Evolutionary conservation across 2,797 vertebrate species (phyloP), one percentile per base, ranked within the genome.

Genomic region (Emydoidea blandingii): DNA sequence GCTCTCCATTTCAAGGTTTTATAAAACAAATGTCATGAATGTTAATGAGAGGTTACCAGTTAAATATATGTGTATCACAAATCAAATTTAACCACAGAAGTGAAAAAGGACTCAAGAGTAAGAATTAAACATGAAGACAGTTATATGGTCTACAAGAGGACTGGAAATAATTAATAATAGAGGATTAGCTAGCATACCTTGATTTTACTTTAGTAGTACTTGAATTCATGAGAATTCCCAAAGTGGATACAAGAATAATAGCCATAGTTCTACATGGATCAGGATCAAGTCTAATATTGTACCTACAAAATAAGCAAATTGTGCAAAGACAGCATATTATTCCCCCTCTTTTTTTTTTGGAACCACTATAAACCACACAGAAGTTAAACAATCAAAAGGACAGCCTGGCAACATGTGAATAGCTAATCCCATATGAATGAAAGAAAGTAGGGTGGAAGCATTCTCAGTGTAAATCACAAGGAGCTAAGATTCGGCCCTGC

Each of bases 181-280:
- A 91, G 37, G 27, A 92, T 29, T 18, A 56, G 54, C 47, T 84
- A 89, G 84, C 78, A 34, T 98, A 99, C 99, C 99, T 99, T 97
- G 98, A 98, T 97, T 98, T 98, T 93, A 99, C 93, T 91, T 97
- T 98, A 68, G 96, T 87, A 59, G 98, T 98, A 95, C 98, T 98
- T 92, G 98, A 98, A 97, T 99, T 99, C 97, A 99, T 99, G 79
- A 99, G 98, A 97, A 99, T 90, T 94, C 98, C 95, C 95, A 99
- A 98, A 90, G 98, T 97, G 81, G 98, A 91, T 49, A 98, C 37
- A 4, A 99, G 98, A 89, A 99, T 98, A 97, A 99, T 86, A 78
- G 98, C 97, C 96, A 99, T 97, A 81, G 97, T 98, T 98, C 99
- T 99, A 83, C 98, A 99, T 0, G 99, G 99, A 97, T 99, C 99